Evolutionary conservation across 2,888 invertebrate genomes (phyloP).

Genomic region (Stenodema calcarata): DNA sequence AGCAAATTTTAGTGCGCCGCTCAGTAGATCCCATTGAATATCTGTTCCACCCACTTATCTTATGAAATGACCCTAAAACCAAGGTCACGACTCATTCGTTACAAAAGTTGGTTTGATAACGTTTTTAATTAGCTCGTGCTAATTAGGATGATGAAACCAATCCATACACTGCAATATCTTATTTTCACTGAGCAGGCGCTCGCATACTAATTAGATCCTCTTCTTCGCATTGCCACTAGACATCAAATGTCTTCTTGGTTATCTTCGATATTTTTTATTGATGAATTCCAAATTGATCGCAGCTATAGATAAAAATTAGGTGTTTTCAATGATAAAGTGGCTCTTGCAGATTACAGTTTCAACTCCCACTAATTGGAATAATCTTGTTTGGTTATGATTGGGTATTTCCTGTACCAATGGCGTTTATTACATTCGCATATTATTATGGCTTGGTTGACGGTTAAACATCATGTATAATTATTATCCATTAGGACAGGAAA

Average conservation of each 20-base stretch:
- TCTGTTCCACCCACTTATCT: background rate
- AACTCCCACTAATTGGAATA: too few species aligned
- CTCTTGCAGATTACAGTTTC: too few species aligned
- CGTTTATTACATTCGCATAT: too few species aligned
- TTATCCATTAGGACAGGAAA: too few species aligned
- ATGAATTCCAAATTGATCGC: background rate
- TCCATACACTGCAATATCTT: background rate
- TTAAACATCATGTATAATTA: too few species aligned
- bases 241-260: background rate
- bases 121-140: background rate
- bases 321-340: too few species aligned
- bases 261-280: background rate
- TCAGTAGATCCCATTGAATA: background rate
- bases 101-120: background rate
- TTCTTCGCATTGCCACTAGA: background rate
- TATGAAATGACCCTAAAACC: slow-evolving; percentile 29
- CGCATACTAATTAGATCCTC: background rate
- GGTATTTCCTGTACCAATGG: too few species aligned
- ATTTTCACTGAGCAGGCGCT: background rate
- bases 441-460: too few species aligned
- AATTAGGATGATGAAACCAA: slow-evolving; percentile 19
- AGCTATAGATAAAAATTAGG: background rate
- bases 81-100: background rate
- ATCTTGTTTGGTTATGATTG: too few species aligned
- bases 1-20: background rate